Conservation (phyloP, 2,797 vertebrate genomes). For the Typhlichthys subterraneus region DNA sequence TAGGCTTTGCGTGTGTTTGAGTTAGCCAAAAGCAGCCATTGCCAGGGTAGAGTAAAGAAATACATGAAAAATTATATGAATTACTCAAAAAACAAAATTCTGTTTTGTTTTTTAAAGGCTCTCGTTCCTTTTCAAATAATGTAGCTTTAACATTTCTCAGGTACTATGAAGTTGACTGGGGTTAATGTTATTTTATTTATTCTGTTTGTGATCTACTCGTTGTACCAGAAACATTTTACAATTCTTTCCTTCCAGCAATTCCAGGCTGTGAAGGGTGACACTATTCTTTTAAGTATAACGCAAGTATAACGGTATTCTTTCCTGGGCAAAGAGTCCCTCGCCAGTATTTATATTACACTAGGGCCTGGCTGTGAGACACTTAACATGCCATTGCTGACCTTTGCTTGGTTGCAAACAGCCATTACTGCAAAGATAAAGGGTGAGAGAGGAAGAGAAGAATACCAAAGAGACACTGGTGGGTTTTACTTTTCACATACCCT, state of each 20-base stretch:
- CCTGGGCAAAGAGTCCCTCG: constrained; percentile 26
- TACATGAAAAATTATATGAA: too few species aligned
- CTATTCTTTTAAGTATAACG: too few species aligned
- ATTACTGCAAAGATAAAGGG: constrained; percentile 57
- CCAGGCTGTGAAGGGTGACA: too few species aligned
- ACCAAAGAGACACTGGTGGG: constrained; percentile 38
- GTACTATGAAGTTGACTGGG: too few species aligned
- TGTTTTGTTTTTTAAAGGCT: too few species aligned
- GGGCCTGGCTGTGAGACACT: constrained; percentile 62
- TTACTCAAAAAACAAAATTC: too few species aligned
- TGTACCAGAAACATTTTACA: too few species aligned
- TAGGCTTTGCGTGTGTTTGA: not conserved
- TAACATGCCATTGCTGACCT: constrained; percentile 75
- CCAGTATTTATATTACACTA: constrained; percentile 56
- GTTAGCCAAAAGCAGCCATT: constrained; percentile 24
- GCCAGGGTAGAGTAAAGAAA: constrained; percentile 6
- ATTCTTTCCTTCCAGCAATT: too few species aligned
- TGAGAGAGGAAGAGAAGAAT: constrained; percentile 35
- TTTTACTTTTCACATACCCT: constrained; percentile 35
- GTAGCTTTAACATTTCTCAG: too few species aligned
- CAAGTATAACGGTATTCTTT: constrained; percentile 9
- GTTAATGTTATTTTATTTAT: too few species aligned
- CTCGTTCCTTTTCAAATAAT: too few species aligned
- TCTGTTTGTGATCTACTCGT: too few species aligned
- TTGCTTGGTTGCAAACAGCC: constrained; percentile 60